phyloP scores from a whole-genome alignment of 2,113 vertebrate species.

The Sapajus apella region DNA sequence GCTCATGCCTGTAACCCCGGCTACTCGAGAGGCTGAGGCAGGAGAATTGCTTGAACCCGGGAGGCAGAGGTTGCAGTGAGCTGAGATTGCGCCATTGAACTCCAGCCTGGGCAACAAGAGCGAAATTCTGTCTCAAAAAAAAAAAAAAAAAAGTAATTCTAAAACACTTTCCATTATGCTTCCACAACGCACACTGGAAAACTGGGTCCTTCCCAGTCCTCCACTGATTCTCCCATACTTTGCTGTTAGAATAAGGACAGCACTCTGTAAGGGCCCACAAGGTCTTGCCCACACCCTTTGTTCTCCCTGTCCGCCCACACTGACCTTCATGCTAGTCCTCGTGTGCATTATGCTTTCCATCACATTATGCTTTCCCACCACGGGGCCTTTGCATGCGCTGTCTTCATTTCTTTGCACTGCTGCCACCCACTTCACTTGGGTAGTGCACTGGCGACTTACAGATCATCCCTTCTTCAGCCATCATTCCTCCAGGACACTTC shows the following conservation, averaged over 20 bases:
- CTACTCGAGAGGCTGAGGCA: no score
- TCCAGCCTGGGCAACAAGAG: no score
- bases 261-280: not conserved
- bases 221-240: fast-evolving
- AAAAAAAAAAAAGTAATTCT: not conserved
- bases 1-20: no score
- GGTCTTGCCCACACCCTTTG: not conserved
- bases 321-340: not conserved
- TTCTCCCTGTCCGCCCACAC: not conserved
- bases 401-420: not conserved
- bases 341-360: not conserved
- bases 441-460: not conserved
- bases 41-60: no score
- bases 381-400: not conserved
- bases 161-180: not conserved
- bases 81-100: no score
- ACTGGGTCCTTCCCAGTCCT: not conserved
- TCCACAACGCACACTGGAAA: not conserved
- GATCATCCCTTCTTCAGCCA: not conserved
- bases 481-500: not conserved
- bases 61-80: no score
- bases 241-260: not conserved
- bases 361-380: not conserved
- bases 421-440: not conserved
- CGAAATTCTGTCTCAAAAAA: no score